Percentiles rank a stretch among this genome's conserved stretches.
These are phyloP conservation scores for Heliothis subflexa DNA, from an alignment of 1,140 invertebrate genomes.

Conservation along the genomic window DNA sequence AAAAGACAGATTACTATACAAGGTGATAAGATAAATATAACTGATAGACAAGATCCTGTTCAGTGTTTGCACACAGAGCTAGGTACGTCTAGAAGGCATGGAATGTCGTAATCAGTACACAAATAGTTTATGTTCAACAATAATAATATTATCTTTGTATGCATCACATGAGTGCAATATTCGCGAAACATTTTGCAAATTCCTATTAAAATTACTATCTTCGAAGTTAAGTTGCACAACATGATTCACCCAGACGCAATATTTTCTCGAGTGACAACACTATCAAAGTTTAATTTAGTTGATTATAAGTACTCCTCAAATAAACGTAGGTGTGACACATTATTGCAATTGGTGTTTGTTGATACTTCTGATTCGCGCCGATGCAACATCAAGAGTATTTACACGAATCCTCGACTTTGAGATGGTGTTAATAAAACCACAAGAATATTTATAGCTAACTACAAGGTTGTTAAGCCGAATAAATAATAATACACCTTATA, in stretches of 20 bases:
- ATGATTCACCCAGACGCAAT: slow-evolving; percentile 3
- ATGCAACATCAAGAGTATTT: slow-evolving; percentile 5
- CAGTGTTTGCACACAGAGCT: slow-evolving; percentile 35
- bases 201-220: slow-evolving; percentile 1
- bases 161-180: neutral
- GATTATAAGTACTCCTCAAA: neutral
- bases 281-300: neutral
- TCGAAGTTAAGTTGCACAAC: neutral
- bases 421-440: slow-evolving; percentile 21
- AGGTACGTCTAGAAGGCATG: neutral
- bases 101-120: slow-evolving; percentile 28
- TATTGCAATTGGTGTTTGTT: slow-evolving; percentile 20
- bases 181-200: neutral
- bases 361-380: slow-evolving; percentile 7
- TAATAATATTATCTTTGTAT: slow-evolving; percentile 1
- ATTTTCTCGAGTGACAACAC: neutral
- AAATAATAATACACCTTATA: slow-evolving; percentile 29
- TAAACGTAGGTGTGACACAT: slow-evolving; percentile 3
- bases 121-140: slow-evolving; percentile 17
- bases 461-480: slow-evolving; percentile 13
- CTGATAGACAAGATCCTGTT: slow-evolving; percentile 42
- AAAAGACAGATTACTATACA: slow-evolving; percentile 31
- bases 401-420: neutral
- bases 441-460: slow-evolving; percentile 17
- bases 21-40: slow-evolving; percentile 40